phyloP scores from a whole-genome alignment of 2,888 invertebrate species.

The Osedax fenrisi region DNA sequence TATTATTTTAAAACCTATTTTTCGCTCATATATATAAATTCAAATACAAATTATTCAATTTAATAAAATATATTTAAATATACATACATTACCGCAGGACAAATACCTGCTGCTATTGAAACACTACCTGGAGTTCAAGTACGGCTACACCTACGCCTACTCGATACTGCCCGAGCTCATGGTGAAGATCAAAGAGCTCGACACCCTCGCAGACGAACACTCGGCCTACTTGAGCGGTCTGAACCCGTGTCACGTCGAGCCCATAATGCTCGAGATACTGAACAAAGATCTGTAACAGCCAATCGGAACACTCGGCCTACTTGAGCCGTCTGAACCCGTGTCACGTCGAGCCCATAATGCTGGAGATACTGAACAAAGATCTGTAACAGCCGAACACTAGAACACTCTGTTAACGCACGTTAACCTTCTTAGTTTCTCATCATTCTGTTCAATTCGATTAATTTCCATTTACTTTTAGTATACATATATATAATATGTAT shows the following conservation, averaged over 20 bases:
- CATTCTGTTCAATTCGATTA: too few species aligned
- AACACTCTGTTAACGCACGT: too few species aligned
- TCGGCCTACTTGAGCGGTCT: conserved; percentile 81
- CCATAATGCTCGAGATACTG: conserved; percentile 82
- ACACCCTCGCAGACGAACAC: conserved; percentile 76
- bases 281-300: too few species aligned
- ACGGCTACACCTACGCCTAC: conserved; percentile 39
- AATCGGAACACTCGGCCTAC: conserved; percentile 79
- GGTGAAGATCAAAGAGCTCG: conserved; percentile 75
- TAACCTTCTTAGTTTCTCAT: too few species aligned
- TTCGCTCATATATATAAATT: too few species aligned
- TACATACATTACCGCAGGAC: too few species aligned
- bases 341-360: conserved; percentile 76
- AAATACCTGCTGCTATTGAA: conserved; percentile 52
- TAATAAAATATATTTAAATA: too few species aligned
- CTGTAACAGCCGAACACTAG: too few species aligned
- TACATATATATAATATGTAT: too few species aligned
- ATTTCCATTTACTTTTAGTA: too few species aligned
- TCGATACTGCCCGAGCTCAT: conserved; percentile 55
- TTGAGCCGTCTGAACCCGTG: conserved; percentile 82
- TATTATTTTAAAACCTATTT: too few species aligned
- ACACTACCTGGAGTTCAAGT: conserved; percentile 47
- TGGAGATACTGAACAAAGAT: conserved; percentile 76
- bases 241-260: conserved; percentile 79
- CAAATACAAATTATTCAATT: too few species aligned